These are phyloP conservation scores for Scaptomyza polygonia DNA, from an alignment of 2,888 invertebrate species.

Conservation along the genomic window DNA sequence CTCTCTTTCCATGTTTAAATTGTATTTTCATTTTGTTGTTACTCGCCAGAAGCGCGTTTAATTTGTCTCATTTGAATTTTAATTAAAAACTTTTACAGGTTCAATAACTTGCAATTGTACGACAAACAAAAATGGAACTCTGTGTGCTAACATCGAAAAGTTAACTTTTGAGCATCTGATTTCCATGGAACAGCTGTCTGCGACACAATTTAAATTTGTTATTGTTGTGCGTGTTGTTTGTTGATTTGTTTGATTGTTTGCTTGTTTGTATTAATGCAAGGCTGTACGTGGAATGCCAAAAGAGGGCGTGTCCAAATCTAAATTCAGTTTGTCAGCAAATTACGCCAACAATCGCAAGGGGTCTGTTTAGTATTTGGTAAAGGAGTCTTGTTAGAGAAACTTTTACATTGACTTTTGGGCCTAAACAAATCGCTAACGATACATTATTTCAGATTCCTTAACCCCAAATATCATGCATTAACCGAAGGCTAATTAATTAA, in stretches of 20 bases:
- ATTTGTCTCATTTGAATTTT: constrained; percentile 76
- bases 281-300: neutral
- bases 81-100: constrained; percentile 76
- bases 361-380: constrained; percentile 11
- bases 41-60: constrained; percentile 41
- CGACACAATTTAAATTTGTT: constrained; percentile 31
- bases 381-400: constrained; percentile 15
- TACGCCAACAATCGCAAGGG: constrained; percentile 32
- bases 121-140: constrained; percentile 3
- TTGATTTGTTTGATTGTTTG: constrained; percentile 1
- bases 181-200: constrained; percentile 72
- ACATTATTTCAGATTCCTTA: neutral
- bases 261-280: constrained; percentile 1
- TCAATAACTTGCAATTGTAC: constrained; percentile 65
- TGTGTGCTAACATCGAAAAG: constrained; percentile 25
- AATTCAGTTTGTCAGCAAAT: constrained; percentile 58
- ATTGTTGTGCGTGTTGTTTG: constrained; percentile 13
- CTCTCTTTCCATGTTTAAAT: neutral
- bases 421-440: neutral
- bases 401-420: constrained; percentile 41
- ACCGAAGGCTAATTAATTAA: too few species aligned
- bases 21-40: constrained; percentile 8
- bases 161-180: constrained; percentile 30
- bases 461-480: too few species aligned
- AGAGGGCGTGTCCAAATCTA: constrained; percentile 41